A percentile compares a stretch with the other conserved stretches of the same genome.
Conservation (phyloP, 2,797 vertebrate genomes). For the Muraenolepis orangiensis region DNA sequence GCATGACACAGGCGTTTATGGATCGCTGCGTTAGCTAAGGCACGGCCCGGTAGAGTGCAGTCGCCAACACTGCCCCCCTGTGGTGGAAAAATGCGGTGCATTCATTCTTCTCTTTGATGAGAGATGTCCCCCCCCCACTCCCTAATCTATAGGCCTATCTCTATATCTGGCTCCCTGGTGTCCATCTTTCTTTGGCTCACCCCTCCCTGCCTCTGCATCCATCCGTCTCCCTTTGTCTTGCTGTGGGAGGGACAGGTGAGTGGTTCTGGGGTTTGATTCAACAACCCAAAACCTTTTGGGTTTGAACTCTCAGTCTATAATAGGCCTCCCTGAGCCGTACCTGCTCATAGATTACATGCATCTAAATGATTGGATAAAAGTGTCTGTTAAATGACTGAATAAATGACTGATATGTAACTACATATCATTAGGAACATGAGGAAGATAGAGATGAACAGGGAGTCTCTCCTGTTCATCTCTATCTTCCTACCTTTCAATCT, state of each 20-base stretch:
- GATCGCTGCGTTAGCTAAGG: constrained; percentile 56
- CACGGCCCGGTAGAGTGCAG: constrained; percentile 46
- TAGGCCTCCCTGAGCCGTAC: no score
- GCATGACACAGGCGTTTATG: constrained; percentile 60
- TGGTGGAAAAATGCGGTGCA: constrained; percentile 44
- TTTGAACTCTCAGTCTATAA: neutral
- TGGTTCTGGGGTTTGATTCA: neutral
- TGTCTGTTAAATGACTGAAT: neutral
- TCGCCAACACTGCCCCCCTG: constrained; percentile 62
- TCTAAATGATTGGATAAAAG: neutral
- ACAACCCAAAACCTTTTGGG: no score
- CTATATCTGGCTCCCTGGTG: constrained; percentile 54
- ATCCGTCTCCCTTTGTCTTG: constrained; percentile 45
- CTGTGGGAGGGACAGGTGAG: neutral
- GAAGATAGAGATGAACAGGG: no score
- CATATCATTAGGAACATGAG: no score
- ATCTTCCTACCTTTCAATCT: neutral
- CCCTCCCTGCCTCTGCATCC: constrained; percentile 73
- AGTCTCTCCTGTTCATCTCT: no score
- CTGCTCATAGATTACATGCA: neutral
- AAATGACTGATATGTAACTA: neutral
- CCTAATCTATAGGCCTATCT: constrained; percentile 17
- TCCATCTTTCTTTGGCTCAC: neutral
- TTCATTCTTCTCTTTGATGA: neutral
- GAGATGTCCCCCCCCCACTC: neutral